Evolutionary conservation across 2,888 invertebrate species (phyloP).

Genomic region (Morinoia aosen): DNA sequence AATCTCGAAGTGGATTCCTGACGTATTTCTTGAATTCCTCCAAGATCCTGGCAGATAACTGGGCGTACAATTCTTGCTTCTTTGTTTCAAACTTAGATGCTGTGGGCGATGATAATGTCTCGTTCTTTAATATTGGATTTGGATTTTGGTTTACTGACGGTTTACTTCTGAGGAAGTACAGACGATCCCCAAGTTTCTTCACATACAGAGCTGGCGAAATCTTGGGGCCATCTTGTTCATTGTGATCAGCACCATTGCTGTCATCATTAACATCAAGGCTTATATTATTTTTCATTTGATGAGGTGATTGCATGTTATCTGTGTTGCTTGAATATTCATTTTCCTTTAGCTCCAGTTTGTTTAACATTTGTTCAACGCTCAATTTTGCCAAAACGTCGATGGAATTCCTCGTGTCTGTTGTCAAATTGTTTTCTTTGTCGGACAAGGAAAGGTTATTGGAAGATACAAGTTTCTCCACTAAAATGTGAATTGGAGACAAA

Average conservation of each 20-base stretch:
- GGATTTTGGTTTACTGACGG: background rate
- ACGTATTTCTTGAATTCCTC: background rate
- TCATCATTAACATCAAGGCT: background rate
- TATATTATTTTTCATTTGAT: background rate
- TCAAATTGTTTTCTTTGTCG: background rate
- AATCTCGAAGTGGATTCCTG: background rate
- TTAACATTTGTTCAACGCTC: background rate
- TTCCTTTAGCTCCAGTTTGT: background rate
- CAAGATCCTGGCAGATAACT: background rate
- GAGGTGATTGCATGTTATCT: background rate
- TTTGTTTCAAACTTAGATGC: background rate
- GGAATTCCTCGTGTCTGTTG: background rate
- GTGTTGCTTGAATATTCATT: background rate
- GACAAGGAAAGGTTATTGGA: background rate
- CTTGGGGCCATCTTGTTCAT: background rate
- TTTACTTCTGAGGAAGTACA: constrained; percentile 22
- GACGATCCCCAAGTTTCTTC: background rate
- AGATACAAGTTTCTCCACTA: background rate
- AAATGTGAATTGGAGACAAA: background rate
- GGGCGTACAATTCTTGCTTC: background rate
- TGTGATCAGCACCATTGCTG: background rate
- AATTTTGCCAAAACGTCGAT: background rate
- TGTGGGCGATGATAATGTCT: background rate
- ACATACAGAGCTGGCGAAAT: background rate
- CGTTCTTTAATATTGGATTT: background rate